These are phyloP conservation scores for Halcyon malimbica DNA, from an alignment of 2,113 vertebrate species.

Conservation along the genomic window DNA sequence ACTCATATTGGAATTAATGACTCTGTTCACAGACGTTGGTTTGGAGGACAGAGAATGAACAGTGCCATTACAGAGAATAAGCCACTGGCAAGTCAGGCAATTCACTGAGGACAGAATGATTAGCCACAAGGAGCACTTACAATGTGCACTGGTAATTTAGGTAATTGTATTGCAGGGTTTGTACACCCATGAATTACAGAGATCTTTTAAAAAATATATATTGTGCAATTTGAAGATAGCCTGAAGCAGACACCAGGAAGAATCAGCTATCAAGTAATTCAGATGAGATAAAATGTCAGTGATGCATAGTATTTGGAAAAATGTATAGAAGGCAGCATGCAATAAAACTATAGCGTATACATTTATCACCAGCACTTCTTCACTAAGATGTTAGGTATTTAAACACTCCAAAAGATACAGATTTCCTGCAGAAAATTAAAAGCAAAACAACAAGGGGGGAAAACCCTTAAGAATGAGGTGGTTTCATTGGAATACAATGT, in stretches of 20 bases:
- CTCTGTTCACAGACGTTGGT: neutral
- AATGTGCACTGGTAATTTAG: constrained; percentile 78
- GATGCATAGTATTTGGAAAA: neutral
- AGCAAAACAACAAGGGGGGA: neutral
- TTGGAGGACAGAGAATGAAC: neutral
- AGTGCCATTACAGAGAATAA: constrained; percentile 22
- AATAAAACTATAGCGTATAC: neutral
- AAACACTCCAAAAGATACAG: neutral
- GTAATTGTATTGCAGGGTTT: constrained; percentile 82
- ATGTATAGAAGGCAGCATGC: neutral
- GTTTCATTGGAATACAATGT: constrained; percentile 5
- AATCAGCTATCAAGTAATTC: constrained; percentile 63
- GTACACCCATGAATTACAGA: constrained; percentile 77
- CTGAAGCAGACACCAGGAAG: constrained; percentile 76
- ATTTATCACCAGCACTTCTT: neutral
- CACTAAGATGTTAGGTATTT: neutral
- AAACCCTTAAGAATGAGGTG: neutral
- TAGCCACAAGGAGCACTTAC: constrained; percentile 76
- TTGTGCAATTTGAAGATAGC: constrained; percentile 82
- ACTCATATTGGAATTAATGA: neutral
- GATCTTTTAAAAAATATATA: constrained; percentile 74
- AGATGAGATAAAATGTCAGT: constrained; percentile 43
- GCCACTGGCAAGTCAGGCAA: constrained; percentile 57
- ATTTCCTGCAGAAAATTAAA: neutral
- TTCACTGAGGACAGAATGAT: constrained; percentile 64